phyloP scores from a whole-genome alignment of 2,113 vertebrate genomes.

The Lepus europaeus region DNA sequence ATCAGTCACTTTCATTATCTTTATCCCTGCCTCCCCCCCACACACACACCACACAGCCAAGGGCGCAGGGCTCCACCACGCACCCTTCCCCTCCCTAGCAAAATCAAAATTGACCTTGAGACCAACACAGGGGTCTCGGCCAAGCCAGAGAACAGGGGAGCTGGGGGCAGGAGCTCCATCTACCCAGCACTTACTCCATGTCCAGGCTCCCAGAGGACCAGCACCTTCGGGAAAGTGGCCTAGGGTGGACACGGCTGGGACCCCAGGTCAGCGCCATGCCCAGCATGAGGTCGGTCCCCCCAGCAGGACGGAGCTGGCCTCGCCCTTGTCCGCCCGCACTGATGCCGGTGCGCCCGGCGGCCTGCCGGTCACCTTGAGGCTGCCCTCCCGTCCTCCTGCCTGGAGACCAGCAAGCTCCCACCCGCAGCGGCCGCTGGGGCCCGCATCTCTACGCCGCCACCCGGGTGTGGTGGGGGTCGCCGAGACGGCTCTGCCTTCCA shows the following conservation, averaged over 20 bases:
- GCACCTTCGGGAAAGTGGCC: background rate
- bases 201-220: background rate
- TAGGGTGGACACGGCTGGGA: background rate
- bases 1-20: background rate
- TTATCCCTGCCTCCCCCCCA: background rate
- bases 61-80: background rate
- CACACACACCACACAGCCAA: background rate
- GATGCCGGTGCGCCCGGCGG: background rate
- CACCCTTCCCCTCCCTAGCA: background rate
- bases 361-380: slow-evolving; percentile 67
- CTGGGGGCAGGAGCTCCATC: background rate
- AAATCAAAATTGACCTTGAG: slow-evolving; percentile 61
- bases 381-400: slow-evolving; percentile 21
- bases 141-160: background rate
- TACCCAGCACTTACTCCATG: background rate
- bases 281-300: background rate
- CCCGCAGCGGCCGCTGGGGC: slow-evolving; percentile 2
- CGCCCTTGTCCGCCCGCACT: too few species aligned
- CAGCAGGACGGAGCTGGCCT: background rate
- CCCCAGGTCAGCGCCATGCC: background rate
- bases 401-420: background rate
- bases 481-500: background rate
- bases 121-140: background rate
- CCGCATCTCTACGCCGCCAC: background rate
- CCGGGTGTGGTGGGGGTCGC: background rate